phyloP scores from a whole-genome alignment of 2,888 invertebrate species.

The Tinea pellionella region DNA sequence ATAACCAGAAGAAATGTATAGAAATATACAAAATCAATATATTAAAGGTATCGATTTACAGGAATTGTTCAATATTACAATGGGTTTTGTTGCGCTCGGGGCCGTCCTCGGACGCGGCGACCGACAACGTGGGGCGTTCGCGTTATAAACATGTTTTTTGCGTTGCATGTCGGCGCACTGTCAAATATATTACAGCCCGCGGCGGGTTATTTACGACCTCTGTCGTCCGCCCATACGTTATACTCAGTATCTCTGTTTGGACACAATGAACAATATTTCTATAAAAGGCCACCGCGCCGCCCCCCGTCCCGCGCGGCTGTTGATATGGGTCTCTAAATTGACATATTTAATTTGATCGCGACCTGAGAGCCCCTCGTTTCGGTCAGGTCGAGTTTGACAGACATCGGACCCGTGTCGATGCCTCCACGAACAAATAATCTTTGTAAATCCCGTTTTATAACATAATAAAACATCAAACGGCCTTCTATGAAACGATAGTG shows the following conservation, averaged over 20 bases:
- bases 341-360: slow-evolving; percentile 70
- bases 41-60: background rate
- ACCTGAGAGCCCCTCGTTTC: slow-evolving; percentile 23
- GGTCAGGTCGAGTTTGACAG: slow-evolving; percentile 58
- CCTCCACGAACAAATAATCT: background rate
- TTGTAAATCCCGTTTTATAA: background rate
- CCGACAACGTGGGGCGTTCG: slow-evolving; percentile 25
- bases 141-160: slow-evolving; percentile 70
- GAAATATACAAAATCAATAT: background rate
- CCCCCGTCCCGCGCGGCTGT: slow-evolving; percentile 63
- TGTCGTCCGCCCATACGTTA: slow-evolving; percentile 69
- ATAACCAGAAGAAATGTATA: background rate
- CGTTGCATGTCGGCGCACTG: slow-evolving; percentile 69
- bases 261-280: slow-evolving; percentile 71
- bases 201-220: slow-evolving; percentile 66
- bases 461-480: slow-evolving; percentile 37
- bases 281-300: slow-evolving; percentile 36
- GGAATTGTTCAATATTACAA: background rate
- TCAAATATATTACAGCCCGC: slow-evolving; percentile 67
- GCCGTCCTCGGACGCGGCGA: background rate
- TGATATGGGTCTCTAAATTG: slow-evolving; percentile 70
- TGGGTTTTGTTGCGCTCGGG: background rate
- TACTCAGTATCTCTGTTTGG: slow-evolving; percentile 71
- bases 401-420: slow-evolving; percentile 39
- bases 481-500: slow-evolving; percentile 28